Conservation (phyloP, 2,888 invertebrate species). For the Xylota segnis region DNA sequence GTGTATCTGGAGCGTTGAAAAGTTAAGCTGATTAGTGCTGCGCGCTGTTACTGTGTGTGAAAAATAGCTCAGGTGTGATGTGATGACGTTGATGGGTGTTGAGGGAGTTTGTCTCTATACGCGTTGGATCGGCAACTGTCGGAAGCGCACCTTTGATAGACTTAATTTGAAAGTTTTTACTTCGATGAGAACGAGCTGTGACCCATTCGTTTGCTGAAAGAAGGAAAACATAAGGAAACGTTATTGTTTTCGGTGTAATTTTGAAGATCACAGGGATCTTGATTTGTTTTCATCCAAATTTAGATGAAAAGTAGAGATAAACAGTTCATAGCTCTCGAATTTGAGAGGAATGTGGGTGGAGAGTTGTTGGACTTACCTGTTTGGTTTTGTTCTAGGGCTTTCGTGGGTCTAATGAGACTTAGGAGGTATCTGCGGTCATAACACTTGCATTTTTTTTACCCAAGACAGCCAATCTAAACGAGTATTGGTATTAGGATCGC, state of each 20-base stretch:
- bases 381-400: too few species aligned
- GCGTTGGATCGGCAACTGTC: conserved; percentile 16
- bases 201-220: conserved; percentile 31
- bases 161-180: conserved; percentile 17
- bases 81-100: conserved; percentile 13
- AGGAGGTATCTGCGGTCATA: too few species aligned
- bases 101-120: conserved; percentile 7
- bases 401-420: too few species aligned
- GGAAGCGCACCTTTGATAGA: conserved; percentile 23
- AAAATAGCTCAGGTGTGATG: conserved; percentile 58
- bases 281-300: conserved; percentile 7
- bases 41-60: conserved; percentile 34
- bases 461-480: too few species aligned
- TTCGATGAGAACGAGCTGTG: conserved; percentile 34
- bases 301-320: not conserved
- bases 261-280: not conserved
- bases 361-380: too few species aligned
- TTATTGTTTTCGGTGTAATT: conserved; percentile 18
- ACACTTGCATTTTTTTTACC: too few species aligned
- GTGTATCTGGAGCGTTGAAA: conserved; percentile 44
- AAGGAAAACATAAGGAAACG: conserved; percentile 12
- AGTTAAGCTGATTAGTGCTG: conserved; percentile 66
- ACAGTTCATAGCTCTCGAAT: not conserved
- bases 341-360: not conserved
- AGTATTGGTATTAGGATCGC: too few species aligned